Evolutionary conservation across 2,888 invertebrate genomes (phyloP).

Genomic region (Siphlonurus alternatus): DNA sequence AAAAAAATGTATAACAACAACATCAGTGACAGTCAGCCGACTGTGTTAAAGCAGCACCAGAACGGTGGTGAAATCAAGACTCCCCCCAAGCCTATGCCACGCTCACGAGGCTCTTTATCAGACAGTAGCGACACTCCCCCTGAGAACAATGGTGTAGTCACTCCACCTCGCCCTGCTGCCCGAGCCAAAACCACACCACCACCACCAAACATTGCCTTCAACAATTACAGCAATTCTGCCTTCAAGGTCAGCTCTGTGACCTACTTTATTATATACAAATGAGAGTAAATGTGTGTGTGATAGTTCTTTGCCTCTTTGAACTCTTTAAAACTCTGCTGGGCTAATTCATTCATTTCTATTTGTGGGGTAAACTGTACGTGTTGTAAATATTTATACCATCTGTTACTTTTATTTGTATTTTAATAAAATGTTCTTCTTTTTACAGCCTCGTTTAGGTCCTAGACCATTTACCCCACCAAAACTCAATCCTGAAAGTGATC

Average conservation of each 20-base stretch:
- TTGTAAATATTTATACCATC: background rate
- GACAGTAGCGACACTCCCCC: slow-evolving; percentile 38
- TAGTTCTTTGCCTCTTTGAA: background rate
- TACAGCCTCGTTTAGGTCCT: slow-evolving; percentile 66
- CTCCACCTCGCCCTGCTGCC: slow-evolving; percentile 30
- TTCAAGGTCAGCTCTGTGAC: slow-evolving; percentile 10
- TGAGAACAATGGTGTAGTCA: slow-evolving; percentile 22
- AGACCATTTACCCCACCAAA: slow-evolving; percentile 65
- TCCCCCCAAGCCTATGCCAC: slow-evolving; percentile 64
- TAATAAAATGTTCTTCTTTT: slow-evolving; percentile 16
- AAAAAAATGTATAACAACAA: background rate
- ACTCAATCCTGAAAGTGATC: slow-evolving; percentile 13
- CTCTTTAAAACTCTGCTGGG: background rate
- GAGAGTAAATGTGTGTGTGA: background rate
- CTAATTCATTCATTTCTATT: background rate
- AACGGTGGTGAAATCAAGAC: slow-evolving; percentile 11
- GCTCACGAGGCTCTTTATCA: slow-evolving; percentile 54
- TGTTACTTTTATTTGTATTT: too few species aligned
- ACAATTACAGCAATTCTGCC: slow-evolving; percentile 18
- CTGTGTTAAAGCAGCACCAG: background rate
- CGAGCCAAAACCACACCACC: slow-evolving; percentile 42
- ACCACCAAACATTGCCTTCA: slow-evolving; percentile 11
- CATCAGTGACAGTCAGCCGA: background rate
- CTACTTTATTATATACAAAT: background rate
- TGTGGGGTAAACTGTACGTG: background rate